Evolutionary conservation across 2,113 vertebrate species (phyloP).

Genomic region (Apodemus sylvaticus): DNA sequence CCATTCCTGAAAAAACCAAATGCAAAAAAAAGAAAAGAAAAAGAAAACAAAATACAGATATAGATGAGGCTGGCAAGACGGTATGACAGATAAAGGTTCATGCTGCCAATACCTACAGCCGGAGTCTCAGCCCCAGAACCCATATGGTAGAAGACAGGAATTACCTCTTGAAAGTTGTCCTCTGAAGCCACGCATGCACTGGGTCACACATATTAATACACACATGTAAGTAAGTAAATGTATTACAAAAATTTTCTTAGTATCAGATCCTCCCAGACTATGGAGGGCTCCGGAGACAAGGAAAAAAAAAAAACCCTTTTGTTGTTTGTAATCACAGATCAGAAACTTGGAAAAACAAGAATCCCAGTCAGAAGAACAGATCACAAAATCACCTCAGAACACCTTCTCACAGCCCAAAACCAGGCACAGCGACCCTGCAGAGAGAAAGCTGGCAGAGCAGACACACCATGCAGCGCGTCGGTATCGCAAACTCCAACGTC

Average conservation of each 20-base stretch:
- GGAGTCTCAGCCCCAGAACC: not conserved
- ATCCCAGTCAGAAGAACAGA: not conserved
- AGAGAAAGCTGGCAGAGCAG: not conserved
- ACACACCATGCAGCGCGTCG: not conserved
- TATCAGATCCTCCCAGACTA: not conserved
- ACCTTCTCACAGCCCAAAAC: not conserved
- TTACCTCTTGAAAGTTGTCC: not conserved
- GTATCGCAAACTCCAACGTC: not conserved
- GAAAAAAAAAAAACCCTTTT: not conserved
- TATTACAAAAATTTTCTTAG: not conserved
- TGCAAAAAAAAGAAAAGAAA: too few species aligned
- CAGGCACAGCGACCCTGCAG: conserved; percentile 1
- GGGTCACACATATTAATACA: not conserved
- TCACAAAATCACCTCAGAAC: not conserved
- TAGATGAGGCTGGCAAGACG: not conserved
- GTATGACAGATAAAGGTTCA: not conserved
- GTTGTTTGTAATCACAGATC: conserved; percentile 47
- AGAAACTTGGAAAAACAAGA: conserved; percentile 54
- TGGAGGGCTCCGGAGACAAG: too few species aligned
- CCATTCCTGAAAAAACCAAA: too few species aligned
- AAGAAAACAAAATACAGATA: too few species aligned
- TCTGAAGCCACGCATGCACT: not conserved
- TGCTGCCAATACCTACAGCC: not conserved
- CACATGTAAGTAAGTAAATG: not conserved
- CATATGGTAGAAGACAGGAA: not conserved